Evolutionary conservation across 2,797 vertebrate genomes (phyloP), one percentile per base, ranked within the genome.

Genomic region (Rhynchonycteris naso): DNA sequence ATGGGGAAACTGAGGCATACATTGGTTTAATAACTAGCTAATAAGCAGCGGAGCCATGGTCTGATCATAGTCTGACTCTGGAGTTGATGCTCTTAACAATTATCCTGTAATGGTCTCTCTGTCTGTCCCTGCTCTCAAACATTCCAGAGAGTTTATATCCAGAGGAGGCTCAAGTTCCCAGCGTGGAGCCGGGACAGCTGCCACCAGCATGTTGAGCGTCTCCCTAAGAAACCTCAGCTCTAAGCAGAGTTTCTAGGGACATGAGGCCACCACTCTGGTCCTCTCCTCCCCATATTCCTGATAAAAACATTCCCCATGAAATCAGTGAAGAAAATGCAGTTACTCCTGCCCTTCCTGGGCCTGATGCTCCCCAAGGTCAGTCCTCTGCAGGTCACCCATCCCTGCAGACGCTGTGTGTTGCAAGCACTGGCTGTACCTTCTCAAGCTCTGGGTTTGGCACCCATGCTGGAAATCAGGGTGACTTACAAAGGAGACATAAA

Each of bases 81-180:
- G 26, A 85, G 33, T 14, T 28, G 84, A 50, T 7, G 38, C 7
- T 52, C 50, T 68, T 30, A 33, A 22, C 15, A 33, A 83, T 38
- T 50, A 22, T 0, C 16, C n/a, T 59, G 19, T 30, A 83, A 83
- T 52, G 58, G 26, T 81, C 7, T 66, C 50, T 85, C 38, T 22
- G 24, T 91, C 66, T 83, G 43, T 80, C 69, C 15, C 12, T 50
- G 28, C 58, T 83, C 58, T 81, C 54, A 18, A 38, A 66, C 11
- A 24, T 61, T 59, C 76, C 75, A 68, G 33, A 74, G 80, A 65
- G 38, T 86, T 92, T 52, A 54, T 84, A 82, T 93, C 52, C 78
- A 85, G 61, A 50, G 71, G 50, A 88, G 58, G 43, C 26, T 87
- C 74, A 38, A 28, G 65, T 88, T 85, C 54, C 21, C 78, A 83